phyloP scores from a whole-genome alignment of 2,113 vertebrate genomes.

The Synodontis membranacea region DNA sequence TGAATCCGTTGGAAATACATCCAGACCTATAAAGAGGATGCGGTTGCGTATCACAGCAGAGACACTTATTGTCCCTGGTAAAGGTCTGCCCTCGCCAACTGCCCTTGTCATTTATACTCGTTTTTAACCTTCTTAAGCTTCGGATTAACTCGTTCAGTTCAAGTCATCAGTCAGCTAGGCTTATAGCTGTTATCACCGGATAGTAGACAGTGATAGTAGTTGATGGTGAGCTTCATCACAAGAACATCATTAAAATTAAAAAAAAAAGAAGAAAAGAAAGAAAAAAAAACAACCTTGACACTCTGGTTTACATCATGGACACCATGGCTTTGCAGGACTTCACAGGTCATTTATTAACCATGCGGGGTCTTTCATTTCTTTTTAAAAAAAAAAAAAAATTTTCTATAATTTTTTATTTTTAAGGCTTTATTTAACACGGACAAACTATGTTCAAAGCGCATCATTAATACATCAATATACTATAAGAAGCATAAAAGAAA shows the following conservation, averaged over 20 bases:
- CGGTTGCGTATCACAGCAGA: too few relatives aligned
- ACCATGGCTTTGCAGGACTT: neutral
- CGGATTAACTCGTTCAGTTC: neutral
- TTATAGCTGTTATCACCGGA: neutral
- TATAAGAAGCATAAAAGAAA: too few relatives aligned
- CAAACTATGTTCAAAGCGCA: too few relatives aligned
- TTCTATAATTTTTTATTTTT: neutral
- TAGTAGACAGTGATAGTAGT: neutral
- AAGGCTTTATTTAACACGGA: neutral
- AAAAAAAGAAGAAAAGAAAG: too few relatives aligned
- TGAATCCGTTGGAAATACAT: too few relatives aligned
- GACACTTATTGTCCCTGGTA: too few relatives aligned
- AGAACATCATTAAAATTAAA: neutral
- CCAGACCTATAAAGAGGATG: too few relatives aligned
- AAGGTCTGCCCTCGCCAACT: too few relatives aligned
- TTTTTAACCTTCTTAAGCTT: neutral
- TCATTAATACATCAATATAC: too few relatives aligned
- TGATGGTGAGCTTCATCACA: neutral
- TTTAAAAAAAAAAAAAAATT: too few relatives aligned
- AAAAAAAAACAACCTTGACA: neutral
- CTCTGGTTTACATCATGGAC: neutral
- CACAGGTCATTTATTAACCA: neutral
- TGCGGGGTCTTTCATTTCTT: neutral
- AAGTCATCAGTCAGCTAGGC: neutral
- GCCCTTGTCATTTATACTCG: neutral